A percentile compares a stretch with the other conserved stretches of the same genome.
Conservation (phyloP, 2,888 invertebrate species). For the Amphipyra berbera region DNA sequence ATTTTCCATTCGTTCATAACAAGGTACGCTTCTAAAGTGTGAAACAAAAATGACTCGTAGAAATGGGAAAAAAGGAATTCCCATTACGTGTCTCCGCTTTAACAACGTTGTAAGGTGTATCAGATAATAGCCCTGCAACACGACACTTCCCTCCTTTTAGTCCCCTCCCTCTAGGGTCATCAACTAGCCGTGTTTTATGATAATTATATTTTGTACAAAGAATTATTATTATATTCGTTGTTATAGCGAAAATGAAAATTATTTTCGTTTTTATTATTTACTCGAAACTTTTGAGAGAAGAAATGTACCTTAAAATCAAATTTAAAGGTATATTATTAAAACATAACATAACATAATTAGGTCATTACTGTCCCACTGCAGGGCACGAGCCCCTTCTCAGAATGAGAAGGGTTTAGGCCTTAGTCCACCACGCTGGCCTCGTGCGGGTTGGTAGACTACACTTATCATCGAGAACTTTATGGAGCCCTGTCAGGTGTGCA, state of each 20-base stretch:
- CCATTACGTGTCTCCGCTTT: conserved; percentile 39
- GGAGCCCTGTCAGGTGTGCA: too few species aligned
- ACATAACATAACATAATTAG: too few species aligned
- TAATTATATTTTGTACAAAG: conserved; percentile 21
- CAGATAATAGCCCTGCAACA: conserved; percentile 56
- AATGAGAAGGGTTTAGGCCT: too few species aligned
- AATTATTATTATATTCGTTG: conserved; percentile 10
- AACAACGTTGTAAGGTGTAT: conserved; percentile 54
- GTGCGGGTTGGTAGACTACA: too few species aligned
- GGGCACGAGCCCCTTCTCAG: too few species aligned
- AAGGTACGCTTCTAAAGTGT: conserved; percentile 18
- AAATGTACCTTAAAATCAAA: too few species aligned
- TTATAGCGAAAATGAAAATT: not conserved
- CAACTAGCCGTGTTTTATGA: conserved; percentile 27
- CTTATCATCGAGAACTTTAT: too few species aligned
- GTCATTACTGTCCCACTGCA: too few species aligned
- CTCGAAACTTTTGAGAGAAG: too few species aligned
- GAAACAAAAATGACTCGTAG: conserved; percentile 32
- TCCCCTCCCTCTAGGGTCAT: conserved; percentile 40
- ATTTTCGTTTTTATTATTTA: not conserved
- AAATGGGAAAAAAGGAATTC: conserved; percentile 31
- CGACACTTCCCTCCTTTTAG: conserved; percentile 40
- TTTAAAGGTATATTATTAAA: too few species aligned
- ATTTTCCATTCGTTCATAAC: conserved; percentile 1
- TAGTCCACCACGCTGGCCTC: too few species aligned